Evolutionary conservation across 2,113 vertebrate genomes (phyloP), one percentile per base, ranked within the genome.

Genomic region (Microtus richardsoni): DNA sequence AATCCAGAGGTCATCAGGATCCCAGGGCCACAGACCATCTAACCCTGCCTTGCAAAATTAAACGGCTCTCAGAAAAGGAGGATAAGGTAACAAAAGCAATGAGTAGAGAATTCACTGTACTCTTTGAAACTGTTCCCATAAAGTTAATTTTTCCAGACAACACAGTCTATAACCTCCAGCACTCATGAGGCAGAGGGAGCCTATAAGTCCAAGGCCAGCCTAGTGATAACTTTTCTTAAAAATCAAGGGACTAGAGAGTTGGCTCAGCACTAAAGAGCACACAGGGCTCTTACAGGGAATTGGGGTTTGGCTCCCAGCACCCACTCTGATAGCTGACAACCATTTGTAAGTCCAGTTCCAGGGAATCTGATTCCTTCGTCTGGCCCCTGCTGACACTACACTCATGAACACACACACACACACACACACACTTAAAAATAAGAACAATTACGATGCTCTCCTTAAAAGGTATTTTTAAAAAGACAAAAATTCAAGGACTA

Each of bases 101-200:
- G 41, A 14, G 30, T n/a, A 49, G 19, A 80, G 3, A 7, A 5
- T 62, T 85, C 30, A 62, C 68, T 82, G 12, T 62, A 78, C 66
- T 89, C 1, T 83, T 91, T 88, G 73, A 92, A 94, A 93, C 87
- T 64, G 26, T 58, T 91, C 47, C n/a, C 64, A 26, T 70, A 66
- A 93, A 96, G 89, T 62, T 9, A 4, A 33, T 90, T 78, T 68
- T 19, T 7, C 80, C 39, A 44, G 78, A n/a, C 54, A 64, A 26
- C 41, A 44, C n/a, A 33, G 17, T 39, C 58, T 82, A 41, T 44
- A 41, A 19, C 58, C 60, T 77, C 60, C 26, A 33, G 82, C 60
- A 84, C n/a, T 30, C 26, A 21, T 4, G 13, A 66, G 39, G 82
- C 41, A 84, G 58, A 44, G 39, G 58, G 9, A 30, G 82, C 44